These are phyloP conservation scores for Drosophila peninsularis DNA, from an alignment of 2,888 invertebrate genomes.

Conservation along the genomic window DNA sequence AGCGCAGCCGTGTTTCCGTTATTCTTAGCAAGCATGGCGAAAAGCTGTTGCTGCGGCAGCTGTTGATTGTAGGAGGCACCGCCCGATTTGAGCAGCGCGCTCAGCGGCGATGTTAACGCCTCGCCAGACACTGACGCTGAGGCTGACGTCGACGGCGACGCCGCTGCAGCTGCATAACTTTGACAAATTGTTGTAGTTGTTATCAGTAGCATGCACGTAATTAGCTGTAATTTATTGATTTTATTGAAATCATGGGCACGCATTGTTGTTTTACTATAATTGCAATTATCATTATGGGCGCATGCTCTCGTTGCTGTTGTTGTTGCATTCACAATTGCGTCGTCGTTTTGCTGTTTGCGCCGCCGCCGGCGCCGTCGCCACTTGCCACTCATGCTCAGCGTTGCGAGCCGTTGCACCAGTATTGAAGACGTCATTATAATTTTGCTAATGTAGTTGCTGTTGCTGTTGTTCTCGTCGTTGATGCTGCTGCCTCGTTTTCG, in stretches of 20 bases:
- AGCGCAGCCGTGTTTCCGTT: constrained; percentile 36
- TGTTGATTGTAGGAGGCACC: constrained; percentile 75
- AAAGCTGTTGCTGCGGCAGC: constrained; percentile 78
- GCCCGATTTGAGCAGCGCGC: constrained; percentile 67
- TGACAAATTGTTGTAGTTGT: constrained; percentile 78
- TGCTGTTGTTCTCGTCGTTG: constrained; percentile 28
- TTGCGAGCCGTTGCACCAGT: constrained; percentile 59
- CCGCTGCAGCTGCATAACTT: constrained; percentile 52
- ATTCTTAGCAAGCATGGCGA: constrained; percentile 76
- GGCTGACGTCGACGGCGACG: constrained; percentile 33
- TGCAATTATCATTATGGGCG: constrained; percentile 63
- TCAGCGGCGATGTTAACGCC: constrained; percentile 58
- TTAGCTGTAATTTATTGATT: constrained; percentile 81
- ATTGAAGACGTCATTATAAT: constrained; percentile 67
- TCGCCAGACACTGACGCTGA: constrained; percentile 39
- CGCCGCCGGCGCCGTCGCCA: constrained; percentile 75
- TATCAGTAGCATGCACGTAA: constrained; percentile 77
- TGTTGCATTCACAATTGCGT: constrained; percentile 39
- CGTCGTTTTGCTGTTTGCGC: constrained; percentile 60
- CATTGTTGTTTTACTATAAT: constrained; percentile 62
- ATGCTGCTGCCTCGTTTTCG: constrained; percentile 57
- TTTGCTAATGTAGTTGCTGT: constrained; percentile 53
- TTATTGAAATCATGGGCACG: constrained; percentile 75
- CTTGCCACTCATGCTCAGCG: constrained; percentile 64
- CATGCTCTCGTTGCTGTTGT: constrained; percentile 17